Evolutionary conservation across 2,797 vertebrate species (phyloP).

Genomic region (Acrossocheilus fasciatus): DNA sequence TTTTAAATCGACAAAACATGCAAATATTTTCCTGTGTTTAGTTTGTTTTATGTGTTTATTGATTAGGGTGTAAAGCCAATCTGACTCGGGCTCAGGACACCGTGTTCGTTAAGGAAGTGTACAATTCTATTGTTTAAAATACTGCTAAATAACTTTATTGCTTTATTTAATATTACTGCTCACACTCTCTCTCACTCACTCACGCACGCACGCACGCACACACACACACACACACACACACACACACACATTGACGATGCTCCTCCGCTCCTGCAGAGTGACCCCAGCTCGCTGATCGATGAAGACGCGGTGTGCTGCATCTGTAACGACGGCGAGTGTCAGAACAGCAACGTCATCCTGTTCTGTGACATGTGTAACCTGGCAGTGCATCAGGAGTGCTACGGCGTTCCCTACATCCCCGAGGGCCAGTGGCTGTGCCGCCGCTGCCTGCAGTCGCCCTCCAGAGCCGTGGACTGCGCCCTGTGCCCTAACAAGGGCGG

Average conservation of each 20-base stretch:
- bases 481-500: constrained; percentile 99
- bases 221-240: neutral
- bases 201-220: neutral
- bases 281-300: constrained; percentile 94
- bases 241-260: neutral
- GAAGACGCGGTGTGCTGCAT: constrained; percentile 99
- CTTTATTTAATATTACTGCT: too few relatives aligned
- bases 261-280: constrained; percentile 74
- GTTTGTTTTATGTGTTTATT: too few relatives aligned
- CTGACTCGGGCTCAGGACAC: too few relatives aligned
- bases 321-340: constrained; percentile 97
- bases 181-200: neutral
- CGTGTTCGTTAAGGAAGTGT: too few relatives aligned
- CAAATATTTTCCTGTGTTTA: too few relatives aligned
- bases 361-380: constrained; percentile 99
- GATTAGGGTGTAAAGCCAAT: too few relatives aligned
- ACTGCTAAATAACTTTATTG: too few relatives aligned
- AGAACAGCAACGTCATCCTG: constrained; percentile 99
- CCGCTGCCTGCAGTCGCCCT: constrained; percentile 96
- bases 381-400: constrained; percentile 98
- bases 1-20: too few relatives aligned
- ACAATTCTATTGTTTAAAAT: too few relatives aligned
- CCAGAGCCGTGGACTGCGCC: constrained; percentile 96
- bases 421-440: constrained; percentile 99
- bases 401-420: constrained; percentile 97